Conservation (phyloP, 2,888 invertebrate species). For the Alsophila aescularia region DNA sequence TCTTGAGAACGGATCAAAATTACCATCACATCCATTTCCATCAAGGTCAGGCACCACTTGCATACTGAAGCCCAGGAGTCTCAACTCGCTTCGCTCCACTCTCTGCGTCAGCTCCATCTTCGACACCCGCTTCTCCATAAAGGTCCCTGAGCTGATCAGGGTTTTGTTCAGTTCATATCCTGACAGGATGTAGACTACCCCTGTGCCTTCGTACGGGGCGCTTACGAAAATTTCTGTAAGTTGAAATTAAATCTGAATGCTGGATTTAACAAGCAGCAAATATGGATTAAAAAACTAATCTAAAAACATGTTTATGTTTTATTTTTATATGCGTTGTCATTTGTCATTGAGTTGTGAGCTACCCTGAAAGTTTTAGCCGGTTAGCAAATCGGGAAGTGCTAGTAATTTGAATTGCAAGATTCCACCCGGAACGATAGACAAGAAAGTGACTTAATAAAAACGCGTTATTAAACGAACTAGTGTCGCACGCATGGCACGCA, state of each 20-base stretch:
- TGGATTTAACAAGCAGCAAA: too few relatives aligned
- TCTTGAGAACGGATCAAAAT: neutral
- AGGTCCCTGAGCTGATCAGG: constrained; percentile 16
- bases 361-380: too few relatives aligned
- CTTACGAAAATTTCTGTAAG: constrained; percentile 67
- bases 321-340: too few relatives aligned
- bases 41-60: constrained; percentile 56
- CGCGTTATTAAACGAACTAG: too few relatives aligned
- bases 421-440: too few relatives aligned
- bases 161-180: constrained; percentile 52
- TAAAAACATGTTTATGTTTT: too few relatives aligned
- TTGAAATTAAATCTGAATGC: neutral
- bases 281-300: too few relatives aligned
- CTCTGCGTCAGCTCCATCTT: constrained; percentile 50
- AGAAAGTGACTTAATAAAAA: too few relatives aligned
- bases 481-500: too few relatives aligned
- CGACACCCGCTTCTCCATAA: constrained; percentile 36
- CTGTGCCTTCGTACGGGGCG: constrained; percentile 62
- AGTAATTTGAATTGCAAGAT: too few relatives aligned
- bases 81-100: constrained; percentile 40
- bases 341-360: too few relatives aligned
- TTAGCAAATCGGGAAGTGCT: too few relatives aligned
- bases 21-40: constrained; percentile 60
- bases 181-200: constrained; percentile 59
- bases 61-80: constrained; percentile 59